Evolutionary conservation across 2,113 vertebrate genomes (phyloP).

Genomic region (Thinocorus orbignyianus): DNA sequence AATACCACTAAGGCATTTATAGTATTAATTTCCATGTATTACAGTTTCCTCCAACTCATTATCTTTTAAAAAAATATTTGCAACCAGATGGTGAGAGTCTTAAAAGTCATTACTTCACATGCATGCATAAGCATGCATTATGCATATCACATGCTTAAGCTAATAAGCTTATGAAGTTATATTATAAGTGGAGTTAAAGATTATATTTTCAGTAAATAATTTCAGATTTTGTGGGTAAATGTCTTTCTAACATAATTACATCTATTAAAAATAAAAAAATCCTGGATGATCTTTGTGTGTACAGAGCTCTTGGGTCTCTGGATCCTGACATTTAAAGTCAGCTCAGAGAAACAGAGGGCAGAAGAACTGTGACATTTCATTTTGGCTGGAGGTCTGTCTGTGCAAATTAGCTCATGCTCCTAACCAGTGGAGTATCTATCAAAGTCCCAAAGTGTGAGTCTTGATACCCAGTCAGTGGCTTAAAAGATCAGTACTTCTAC

Average conservation of each 20-base stretch:
- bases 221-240: not conserved
- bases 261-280: not conserved
- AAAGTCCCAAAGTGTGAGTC: not conserved
- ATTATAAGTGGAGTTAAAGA: not conserved
- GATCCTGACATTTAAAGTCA: not conserved
- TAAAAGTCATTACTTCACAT: not conserved
- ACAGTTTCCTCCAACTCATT: not conserved
- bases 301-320: not conserved
- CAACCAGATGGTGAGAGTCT: not conserved
- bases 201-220: not conserved
- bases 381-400: not conserved
- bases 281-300: not conserved
- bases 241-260: not conserved
- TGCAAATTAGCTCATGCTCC: not conserved
- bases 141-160: not conserved
- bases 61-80: not conserved
- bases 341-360: not conserved
- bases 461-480: not conserved
- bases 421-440: not conserved
- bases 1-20: not conserved
- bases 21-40: not conserved
- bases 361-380: conserved; percentile 16
- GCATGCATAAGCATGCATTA: not conserved
- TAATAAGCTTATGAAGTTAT: not conserved
- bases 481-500: not conserved